phyloP scores from a whole-genome alignment of 1,140 invertebrate genomes.

The Batillaria attramentaria region DNA sequence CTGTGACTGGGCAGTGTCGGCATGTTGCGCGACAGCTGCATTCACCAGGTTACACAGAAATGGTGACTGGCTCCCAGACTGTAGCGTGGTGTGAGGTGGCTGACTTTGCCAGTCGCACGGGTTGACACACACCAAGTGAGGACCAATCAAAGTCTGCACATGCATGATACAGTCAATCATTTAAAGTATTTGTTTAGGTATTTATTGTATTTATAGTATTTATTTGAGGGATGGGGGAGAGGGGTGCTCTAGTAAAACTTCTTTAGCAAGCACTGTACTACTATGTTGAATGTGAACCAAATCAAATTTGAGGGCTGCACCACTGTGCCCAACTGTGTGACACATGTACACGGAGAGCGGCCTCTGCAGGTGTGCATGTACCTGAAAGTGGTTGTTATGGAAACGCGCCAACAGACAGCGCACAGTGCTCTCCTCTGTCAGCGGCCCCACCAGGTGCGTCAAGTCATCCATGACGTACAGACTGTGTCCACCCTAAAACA shows the following conservation, averaged over 20 bases:
- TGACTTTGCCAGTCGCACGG: neutral
- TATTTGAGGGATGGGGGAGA: neutral
- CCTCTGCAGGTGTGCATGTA: no score
- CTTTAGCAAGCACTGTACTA: neutral
- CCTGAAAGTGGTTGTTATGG: constrained; percentile 88
- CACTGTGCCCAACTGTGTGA: neutral
- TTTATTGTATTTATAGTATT: neutral
- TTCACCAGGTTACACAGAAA: constrained; percentile 78
- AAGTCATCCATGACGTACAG: constrained; percentile 91
- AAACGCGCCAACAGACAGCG: constrained; percentile 91
- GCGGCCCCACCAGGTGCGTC: constrained; percentile 90
- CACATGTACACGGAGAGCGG: no score
- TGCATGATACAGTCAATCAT: neutral
- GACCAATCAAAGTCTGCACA: constrained; percentile 25
- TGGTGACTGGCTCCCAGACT: neutral
- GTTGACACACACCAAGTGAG: constrained; percentile 27
- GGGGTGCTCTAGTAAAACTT: neutral
- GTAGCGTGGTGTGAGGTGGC: neutral
- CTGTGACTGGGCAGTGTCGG: constrained; percentile 94
- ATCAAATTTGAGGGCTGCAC: neutral
- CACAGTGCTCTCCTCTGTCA: constrained; percentile 94
- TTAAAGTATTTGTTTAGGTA: neutral
- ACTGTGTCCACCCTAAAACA: no score
- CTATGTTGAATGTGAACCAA: neutral
- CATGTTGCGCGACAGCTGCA: constrained; percentile 93